Base-by-base conservation (phyloP, 37 sponge, comb jelly and placozoan species). In the Petrosia ficiformis region DNA sequence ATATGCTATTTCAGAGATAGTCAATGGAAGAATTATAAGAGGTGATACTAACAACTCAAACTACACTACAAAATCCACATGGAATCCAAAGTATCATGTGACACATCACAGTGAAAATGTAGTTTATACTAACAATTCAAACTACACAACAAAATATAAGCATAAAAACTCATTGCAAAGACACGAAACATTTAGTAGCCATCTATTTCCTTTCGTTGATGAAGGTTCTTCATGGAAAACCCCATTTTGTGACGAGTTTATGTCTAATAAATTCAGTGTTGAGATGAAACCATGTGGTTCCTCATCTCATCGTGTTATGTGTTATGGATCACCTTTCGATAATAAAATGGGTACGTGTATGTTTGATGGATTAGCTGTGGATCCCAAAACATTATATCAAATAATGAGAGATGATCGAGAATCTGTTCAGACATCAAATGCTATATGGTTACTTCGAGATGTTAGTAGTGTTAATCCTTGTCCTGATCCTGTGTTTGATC, bases 231-330 rank as follows among this genome's bases (percentile, higher is more conserved):
- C 63, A 6, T 89, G 89, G 89, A 58, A 68, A 41, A 25, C 39
- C 26, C 73, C 65, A 31, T 89, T 89, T 35, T 89, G 89, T 71
- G 44, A 80, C 52, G 61, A 83, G 19, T 89, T 80, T 63, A 19
- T 89, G 24, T 80, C 39, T 30, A 44, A 83, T 35, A 83, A 80
- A 19, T 83, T 84, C 56, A 68, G 39, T 2, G 37, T 44, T 1
- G 1, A 67, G 21, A 21, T 84, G 11, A 70, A 60, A 4, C 39
- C 76, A 30, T 89, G 89, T 58, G n/a, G n/a, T n/a, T 39, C 40
- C 1, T 4, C 10, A 3, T 68, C 2, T 22, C 16, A 71, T 52
- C 39, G 67, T 1, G 43, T 89, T 1, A 63, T 52, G 11, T 89
- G 89, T 37, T 76, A 33, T 56, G 77, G 89, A 2, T 75, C 64